Percentiles rank a stretch among this genome's conserved stretches.
Conservation (phyloP, 1,140 invertebrate species). For the Aphaenogaster floridana region DNA sequence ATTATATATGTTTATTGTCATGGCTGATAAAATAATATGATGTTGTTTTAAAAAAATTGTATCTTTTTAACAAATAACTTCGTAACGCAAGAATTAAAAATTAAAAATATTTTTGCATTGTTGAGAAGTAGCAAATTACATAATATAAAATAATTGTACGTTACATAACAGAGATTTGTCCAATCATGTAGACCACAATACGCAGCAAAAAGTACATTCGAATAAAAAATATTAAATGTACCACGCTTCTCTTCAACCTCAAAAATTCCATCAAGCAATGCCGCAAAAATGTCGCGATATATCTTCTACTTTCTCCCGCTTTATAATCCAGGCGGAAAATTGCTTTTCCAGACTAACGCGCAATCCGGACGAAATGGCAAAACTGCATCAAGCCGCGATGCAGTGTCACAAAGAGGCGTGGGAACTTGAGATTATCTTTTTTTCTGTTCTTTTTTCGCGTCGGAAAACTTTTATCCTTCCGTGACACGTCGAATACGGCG, state of each 20-base stretch:
- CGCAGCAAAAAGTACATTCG: not conserved
- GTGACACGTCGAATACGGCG: slow-evolving; percentile 14
- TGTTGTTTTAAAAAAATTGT: not conserved
- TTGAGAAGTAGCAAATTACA: not conserved
- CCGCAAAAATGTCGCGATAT: not conserved
- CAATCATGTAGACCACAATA: not conserved
- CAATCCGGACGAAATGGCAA: slow-evolving; percentile 26
- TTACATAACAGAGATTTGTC: not conserved
- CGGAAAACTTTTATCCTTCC: slow-evolving; percentile 24
- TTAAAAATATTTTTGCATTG: not conserved
- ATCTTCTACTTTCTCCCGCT: not conserved
- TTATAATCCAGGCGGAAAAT: slow-evolving; percentile 38
- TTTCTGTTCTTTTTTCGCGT: not conserved
- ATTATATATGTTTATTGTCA: not conserved
- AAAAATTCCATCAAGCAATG: slow-evolving; percentile 35
- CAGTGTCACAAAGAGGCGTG: not conserved
- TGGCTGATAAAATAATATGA: not conserved
- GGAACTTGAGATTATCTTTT: slow-evolving; percentile 51
- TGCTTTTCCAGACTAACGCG: slow-evolving; percentile 31
- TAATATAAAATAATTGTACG: not conserved
- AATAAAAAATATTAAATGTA: slow-evolving; percentile 19
- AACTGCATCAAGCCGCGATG: slow-evolving; percentile 19
- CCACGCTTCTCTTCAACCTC: not conserved
- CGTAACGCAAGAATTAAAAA: not conserved
- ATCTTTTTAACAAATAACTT: not conserved